Evolutionary conservation across 2,888 invertebrate species (phyloP), one percentile per base, ranked within the genome.

Genomic region (Tetropium fuscum): DNA sequence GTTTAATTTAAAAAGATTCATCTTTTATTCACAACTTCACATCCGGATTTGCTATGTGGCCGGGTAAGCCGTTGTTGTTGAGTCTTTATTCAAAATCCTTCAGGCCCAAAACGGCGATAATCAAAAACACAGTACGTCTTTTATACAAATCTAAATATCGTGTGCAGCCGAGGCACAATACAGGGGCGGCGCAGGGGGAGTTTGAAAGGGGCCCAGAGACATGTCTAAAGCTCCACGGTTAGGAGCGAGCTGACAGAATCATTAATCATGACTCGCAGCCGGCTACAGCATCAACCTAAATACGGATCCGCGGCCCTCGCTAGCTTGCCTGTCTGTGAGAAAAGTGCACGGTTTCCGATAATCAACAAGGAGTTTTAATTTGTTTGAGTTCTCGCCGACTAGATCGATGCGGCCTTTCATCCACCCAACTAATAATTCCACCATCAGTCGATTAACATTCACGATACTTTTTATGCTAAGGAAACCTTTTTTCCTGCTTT

Each of bases 191-290:
- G 72, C 74, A 72, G 73, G 74, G 74, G 71, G 71, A 66, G 70
- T 69, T 68, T 68, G 73, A 74, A 76, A 77, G 74, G 75, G 77
- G 76, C 77, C 76, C 78, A 77, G 78, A 80, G 80, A 79, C 80
- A 80, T 78, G 80, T 80, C 79, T 79, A 80, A 80, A 80, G 79
- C 80, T 81, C 80, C 72, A 79, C 79, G 78, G 79, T 79, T 79
- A 79, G 81, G 78, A 80, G 74, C 78, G 77, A 74, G 75, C 77
- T 80, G 81, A 81, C 81, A 72, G 70, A 66, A 82, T 81, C 82
- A 82, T 82, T 82, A 81, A 82, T 81, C 81, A 81, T 78, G 75
- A 72, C 77, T 77, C 80, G 77, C 80, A 81, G 80, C 80, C 81
- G 80, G 80, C 79, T 66, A 56, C 58, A 78, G 76, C 78, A 78